Base-by-base conservation (phyloP, 2,888 invertebrate genomes). In the Junonia oenone region DNA sequence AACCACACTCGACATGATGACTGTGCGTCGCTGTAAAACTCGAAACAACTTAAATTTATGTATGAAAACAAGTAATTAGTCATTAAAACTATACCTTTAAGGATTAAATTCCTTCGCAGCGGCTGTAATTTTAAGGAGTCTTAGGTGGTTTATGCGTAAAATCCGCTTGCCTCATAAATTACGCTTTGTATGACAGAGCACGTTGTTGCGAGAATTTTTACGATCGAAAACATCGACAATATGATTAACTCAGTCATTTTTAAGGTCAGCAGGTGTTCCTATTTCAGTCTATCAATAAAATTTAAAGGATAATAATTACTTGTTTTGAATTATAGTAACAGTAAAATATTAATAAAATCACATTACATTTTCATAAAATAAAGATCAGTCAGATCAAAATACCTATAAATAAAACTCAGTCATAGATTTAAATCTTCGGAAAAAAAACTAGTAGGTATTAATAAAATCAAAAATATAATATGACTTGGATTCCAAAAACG, bases 171-270 rank as follows among this genome's bases (percentile, higher is more conserved):
- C 74, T 67, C 80, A 83, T 89, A 89, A 88, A 88, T 89, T 83
- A 84, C 72, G 75, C 71, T 78, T 71, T 73, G 78, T 84, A 83
- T 85, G 88, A 87, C 88, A 85, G 79, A 80, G 73, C 72, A 76
- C 73, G 83, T 80, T 81, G 84, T 84, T 82, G 79, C 80, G 75
- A 77, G 79, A 63, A 60, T 66, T 71, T 69, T 69, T 67, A 71
- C 68, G 69, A 70, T 55, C 61, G 51, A 68, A 69, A 68, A 67
- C 68, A 68, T 62, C 60, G 58, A 56, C 61, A 61, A 55, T 64
- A 64, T 64, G 64, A 66, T 67, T 67, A 66, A 66, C 67, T 67
- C 59, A 61, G 61, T 55, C 52, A 62, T 69, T 68, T 65, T 66
- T 67, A 65, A 66, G 69, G 64, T 67, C 68, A 68, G 65, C 68